Evolutionary conservation across 2,797 vertebrate species (phyloP).

Genomic region (Myotis findleyi): DNA sequence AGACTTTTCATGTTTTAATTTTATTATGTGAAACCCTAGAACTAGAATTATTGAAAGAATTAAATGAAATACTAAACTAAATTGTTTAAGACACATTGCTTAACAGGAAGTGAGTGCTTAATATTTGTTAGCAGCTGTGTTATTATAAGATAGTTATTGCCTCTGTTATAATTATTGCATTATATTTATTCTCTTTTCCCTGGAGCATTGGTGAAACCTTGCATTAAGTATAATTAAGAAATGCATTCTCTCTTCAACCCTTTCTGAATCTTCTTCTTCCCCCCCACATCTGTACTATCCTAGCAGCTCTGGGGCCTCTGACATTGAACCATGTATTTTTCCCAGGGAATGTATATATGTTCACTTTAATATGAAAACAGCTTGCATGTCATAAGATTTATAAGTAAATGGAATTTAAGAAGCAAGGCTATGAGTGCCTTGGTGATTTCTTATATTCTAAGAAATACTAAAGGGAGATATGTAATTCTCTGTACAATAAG

Average conservation of each 20-base stretch:
- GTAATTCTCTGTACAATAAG: constrained; percentile 57
- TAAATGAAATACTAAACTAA: neutral
- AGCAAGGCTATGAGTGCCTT: neutral
- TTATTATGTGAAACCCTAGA: neutral
- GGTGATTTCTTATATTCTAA: neutral
- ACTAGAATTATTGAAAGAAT: neutral
- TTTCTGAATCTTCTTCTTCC: neutral
- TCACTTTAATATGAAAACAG: neutral
- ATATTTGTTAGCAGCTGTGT: neutral
- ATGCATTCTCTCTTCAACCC: neutral
- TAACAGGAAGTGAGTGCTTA: neutral
- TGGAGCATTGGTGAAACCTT: neutral
- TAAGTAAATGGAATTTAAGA: constrained; percentile 30
- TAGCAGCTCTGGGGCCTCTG: neutral
- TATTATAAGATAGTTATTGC: neutral
- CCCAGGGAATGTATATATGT: neutral
- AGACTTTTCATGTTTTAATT: neutral
- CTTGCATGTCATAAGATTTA: neutral
- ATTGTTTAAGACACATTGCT: neutral
- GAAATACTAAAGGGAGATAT: neutral
- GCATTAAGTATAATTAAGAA: neutral
- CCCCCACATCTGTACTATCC: neutral
- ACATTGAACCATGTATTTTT: neutral
- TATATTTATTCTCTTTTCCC: neutral
- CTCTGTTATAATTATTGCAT: neutral